Evolutionary conservation across 2,797 vertebrate species (phyloP).

Genomic region (Phalanger gymnotis): DNA sequence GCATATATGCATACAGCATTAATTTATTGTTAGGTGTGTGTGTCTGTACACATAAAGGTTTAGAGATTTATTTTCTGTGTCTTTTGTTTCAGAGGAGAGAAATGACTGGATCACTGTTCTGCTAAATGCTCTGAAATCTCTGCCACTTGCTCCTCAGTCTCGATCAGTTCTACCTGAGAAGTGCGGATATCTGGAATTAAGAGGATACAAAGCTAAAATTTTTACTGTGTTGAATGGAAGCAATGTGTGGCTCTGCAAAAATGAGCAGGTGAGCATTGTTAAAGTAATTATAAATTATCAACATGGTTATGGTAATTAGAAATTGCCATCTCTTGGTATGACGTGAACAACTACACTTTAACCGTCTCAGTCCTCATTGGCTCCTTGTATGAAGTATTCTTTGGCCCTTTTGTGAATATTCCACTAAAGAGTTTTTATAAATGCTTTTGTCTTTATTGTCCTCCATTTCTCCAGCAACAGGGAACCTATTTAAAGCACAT

Average conservation of each 20-base stretch:
- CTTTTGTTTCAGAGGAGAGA: conserved; percentile 90
- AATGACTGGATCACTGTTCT: conserved; percentile 94
- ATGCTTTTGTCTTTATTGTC: conserved; percentile 33
- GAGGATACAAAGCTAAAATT: conserved; percentile 96
- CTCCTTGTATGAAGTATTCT: conserved; percentile 6
- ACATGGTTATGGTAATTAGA: conserved; percentile 67
- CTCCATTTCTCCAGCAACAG: conserved; percentile 2
- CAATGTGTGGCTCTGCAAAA: conserved; percentile 96
- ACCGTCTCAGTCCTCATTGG: conserved; percentile 56
- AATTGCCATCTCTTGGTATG: conserved; percentile 63
- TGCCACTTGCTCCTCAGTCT: conserved; percentile 83
- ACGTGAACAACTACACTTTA: conserved; percentile 57
- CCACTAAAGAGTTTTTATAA: conserved; percentile 22
- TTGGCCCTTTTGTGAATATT: conserved; percentile 47
- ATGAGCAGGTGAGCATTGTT: conserved; percentile 92
- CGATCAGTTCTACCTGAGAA: conserved; percentile 86
- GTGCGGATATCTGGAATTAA: conserved; percentile 93
- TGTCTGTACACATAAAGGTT: not conserved
- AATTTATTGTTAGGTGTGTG: not conserved
- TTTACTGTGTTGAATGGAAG: conserved; percentile 92
- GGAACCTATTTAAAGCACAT: not conserved
- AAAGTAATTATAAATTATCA: conserved; percentile 53
- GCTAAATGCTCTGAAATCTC: conserved; percentile 87
- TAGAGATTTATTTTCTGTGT: conserved; percentile 38
- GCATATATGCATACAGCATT: not conserved